Conservation (phyloP, 2,797 vertebrate species). For the Pampus argenteus region DNA sequence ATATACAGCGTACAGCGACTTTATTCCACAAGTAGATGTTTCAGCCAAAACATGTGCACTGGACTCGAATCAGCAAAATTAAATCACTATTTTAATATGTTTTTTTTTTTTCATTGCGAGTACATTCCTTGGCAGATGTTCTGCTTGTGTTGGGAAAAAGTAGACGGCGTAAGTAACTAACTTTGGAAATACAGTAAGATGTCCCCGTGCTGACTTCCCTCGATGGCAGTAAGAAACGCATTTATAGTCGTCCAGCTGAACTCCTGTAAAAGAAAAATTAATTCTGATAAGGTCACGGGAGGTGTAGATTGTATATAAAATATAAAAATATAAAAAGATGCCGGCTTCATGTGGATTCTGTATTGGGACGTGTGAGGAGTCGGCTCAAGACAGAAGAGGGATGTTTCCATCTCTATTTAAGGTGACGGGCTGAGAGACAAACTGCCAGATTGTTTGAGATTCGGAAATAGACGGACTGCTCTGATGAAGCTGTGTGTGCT, state of each 20-base stretch:
- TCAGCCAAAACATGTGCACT: no score
- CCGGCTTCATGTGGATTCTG: constrained; percentile 7
- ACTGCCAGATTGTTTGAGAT: constrained; percentile 48
- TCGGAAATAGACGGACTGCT: constrained; percentile 6
- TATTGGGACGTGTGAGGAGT: constrained; percentile 30
- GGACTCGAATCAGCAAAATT: no score
- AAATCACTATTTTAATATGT: no score
- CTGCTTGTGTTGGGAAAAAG: neutral
- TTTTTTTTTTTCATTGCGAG: neutral
- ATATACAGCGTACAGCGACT: no score
- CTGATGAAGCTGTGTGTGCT: constrained; percentile 19
- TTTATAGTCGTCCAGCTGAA: neutral
- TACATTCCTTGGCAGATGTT: neutral
- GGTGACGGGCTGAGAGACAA: constrained; percentile 48
- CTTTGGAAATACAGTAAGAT: neutral
- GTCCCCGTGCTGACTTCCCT: neutral
- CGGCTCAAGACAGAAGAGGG: constrained; percentile 37
- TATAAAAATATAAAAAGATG: constrained; percentile 19
- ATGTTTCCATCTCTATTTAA: constrained; percentile 71
- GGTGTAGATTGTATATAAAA: constrained; percentile 11
- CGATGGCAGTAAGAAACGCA: neutral
- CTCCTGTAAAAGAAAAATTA: constrained; percentile 8
- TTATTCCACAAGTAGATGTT: no score
- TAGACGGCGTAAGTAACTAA: no score
- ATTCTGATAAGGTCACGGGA: constrained; percentile 8